These are phyloP conservation scores for Trinorchestia longiramus DNA, from an alignment of 1,140 invertebrate genomes.

Conservation along the genomic window DNA sequence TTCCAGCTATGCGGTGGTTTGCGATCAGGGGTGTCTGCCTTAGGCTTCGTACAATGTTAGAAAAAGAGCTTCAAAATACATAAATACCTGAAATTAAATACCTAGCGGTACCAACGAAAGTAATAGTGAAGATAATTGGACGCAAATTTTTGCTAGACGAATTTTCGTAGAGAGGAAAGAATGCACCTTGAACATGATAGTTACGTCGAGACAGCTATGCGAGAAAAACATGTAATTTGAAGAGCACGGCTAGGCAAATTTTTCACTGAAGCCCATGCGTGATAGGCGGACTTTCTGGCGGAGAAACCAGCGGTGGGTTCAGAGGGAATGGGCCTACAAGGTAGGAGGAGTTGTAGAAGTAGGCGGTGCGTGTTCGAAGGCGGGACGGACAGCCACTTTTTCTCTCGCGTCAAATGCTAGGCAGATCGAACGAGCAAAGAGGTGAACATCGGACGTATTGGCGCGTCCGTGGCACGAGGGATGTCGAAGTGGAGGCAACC, in stretches of 20 bases:
- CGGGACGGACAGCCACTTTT: neutral
- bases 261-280: neutral
- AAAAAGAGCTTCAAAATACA: neutral
- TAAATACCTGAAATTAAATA: neutral
- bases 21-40: neutral
- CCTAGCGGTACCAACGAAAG: neutral
- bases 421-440: neutral
- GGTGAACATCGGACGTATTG: neutral
- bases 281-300: neutral
- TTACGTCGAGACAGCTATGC: neutral
- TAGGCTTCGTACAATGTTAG: neutral
- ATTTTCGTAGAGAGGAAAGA: neutral
- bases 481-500: neutral
- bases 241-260: neutral
- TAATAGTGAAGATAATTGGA: neutral
- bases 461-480: neutral
- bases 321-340: neutral
- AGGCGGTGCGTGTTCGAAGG: neutral
- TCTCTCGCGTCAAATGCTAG: slow-evolving; percentile 32
- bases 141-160: neutral
- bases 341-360: neutral
- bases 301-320: neutral
- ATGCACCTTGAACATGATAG: neutral
- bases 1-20: neutral
- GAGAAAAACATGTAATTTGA: neutral